Evolutionary conservation across 2,113 vertebrate genomes (phyloP).

Genomic region (Onychorhynchus coronatus): DNA sequence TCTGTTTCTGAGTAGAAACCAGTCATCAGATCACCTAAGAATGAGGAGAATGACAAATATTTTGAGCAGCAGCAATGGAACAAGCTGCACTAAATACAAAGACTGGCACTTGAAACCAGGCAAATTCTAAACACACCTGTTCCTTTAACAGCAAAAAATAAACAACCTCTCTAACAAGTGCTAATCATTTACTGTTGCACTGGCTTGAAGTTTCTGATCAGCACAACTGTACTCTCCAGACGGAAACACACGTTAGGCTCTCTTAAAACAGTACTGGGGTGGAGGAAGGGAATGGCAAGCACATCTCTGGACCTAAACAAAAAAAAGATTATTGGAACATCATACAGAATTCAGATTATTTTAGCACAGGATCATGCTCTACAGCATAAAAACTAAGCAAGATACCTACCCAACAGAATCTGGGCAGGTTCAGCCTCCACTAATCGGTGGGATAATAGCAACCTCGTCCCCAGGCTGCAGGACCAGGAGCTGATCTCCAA

Average conservation of each 20-base stretch:
- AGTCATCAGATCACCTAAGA: background rate
- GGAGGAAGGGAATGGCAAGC: background rate
- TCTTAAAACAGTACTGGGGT: background rate
- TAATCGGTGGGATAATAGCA: conserved; percentile 93
- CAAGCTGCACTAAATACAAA: background rate
- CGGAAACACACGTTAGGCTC: background rate
- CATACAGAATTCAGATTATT: background rate
- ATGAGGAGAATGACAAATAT: background rate
- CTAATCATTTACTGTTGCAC: background rate
- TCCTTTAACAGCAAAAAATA: background rate
- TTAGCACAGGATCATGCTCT: background rate
- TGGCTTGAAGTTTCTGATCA: background rate
- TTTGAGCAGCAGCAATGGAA: background rate
- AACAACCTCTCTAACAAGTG: background rate
- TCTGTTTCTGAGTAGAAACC: background rate
- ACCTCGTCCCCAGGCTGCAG: conserved; percentile 88
- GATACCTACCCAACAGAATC: conserved; percentile 23
- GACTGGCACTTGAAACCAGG: background rate
- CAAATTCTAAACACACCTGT: background rate
- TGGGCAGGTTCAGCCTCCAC: conserved; percentile 81
- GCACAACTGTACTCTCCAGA: background rate
- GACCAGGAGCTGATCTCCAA: conserved; percentile 81
- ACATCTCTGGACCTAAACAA: background rate
- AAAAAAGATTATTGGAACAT: background rate
- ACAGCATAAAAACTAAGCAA: background rate